Percentiles rank a stretch among this genome's conserved stretches.
Evolutionary conservation across 2,113 vertebrate species (phyloP).

Genomic region (Peromyscus leucopus): DNA sequence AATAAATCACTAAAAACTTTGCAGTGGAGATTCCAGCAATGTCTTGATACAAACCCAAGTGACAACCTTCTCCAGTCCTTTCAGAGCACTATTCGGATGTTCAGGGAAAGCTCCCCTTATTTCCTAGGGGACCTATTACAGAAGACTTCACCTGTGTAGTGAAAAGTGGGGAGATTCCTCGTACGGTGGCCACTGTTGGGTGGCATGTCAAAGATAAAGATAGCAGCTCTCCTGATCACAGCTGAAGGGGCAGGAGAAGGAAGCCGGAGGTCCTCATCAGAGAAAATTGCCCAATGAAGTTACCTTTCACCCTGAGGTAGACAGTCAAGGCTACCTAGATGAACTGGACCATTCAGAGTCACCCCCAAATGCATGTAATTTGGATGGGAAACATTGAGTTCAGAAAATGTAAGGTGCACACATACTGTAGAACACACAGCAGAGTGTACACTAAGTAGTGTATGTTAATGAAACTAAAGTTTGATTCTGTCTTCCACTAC

Average conservation of each 20-base stretch:
- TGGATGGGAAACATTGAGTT: neutral
- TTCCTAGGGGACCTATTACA: neutral
- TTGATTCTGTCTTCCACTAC: conserved; percentile 69
- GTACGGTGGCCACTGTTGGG: neutral
- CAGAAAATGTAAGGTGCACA: neutral
- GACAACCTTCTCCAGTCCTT: neutral
- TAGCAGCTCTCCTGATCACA: neutral
- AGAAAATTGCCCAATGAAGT: neutral
- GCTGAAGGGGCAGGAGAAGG: too few relatives aligned
- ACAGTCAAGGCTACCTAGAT: neutral
- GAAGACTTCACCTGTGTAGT: neutral
- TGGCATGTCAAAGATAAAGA: neutral
- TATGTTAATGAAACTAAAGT: neutral
- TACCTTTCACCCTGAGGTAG: neutral
- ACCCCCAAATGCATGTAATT: neutral
- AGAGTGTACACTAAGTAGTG: neutral
- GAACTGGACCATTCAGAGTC: neutral
- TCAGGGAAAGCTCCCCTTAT: neutral
- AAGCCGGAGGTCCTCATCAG: accelerated
- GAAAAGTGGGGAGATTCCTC: too few relatives aligned
- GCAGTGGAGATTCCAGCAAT: neutral
- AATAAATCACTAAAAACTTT: neutral
- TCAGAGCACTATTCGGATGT: neutral
- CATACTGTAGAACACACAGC: accelerated
- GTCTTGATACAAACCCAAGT: neutral